These are phyloP conservation scores for Spinus pinus DNA, from an alignment of 2,797 vertebrate species.

Conservation along the genomic window DNA sequence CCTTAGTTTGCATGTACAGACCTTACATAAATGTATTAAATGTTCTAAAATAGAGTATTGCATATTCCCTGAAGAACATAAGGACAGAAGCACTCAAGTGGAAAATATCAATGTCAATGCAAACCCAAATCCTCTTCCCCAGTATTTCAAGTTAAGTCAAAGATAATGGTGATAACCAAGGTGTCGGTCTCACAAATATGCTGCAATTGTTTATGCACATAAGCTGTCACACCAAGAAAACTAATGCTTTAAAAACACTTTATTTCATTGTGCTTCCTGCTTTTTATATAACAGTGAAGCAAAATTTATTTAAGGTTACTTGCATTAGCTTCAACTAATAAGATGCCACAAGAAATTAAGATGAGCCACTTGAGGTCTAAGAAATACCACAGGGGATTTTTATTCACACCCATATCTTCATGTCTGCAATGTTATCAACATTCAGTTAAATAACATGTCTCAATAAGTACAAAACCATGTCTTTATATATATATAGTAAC, in stretches of 20 bases:
- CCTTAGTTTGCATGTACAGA: neutral
- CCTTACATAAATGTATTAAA: neutral
- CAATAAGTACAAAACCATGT: neutral
- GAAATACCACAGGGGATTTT: constrained; percentile 59
- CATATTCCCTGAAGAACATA: neutral
- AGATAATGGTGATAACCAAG: neutral
- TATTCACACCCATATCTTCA: constrained; percentile 37
- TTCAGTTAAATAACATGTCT: neutral
- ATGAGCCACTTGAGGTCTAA: constrained; percentile 54
- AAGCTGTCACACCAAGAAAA: neutral
- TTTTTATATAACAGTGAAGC: constrained; percentile 12
- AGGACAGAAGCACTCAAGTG: neutral
- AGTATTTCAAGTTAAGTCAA: neutral
- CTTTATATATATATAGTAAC: neutral
- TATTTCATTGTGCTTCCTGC: neutral
- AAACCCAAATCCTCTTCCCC: neutral
- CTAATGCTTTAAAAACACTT: neutral
- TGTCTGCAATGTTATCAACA: constrained; percentile 5
- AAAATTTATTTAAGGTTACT: constrained; percentile 28
- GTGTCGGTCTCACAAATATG: neutral
- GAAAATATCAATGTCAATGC: neutral
- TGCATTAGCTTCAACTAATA: constrained; percentile 36
- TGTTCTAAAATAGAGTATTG: neutral
- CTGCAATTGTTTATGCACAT: neutral
- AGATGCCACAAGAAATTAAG: constrained; percentile 60